phyloP scores from a whole-genome alignment of 2,888 invertebrate genomes.

The Hydrotaea cyrtoneurina region DNA sequence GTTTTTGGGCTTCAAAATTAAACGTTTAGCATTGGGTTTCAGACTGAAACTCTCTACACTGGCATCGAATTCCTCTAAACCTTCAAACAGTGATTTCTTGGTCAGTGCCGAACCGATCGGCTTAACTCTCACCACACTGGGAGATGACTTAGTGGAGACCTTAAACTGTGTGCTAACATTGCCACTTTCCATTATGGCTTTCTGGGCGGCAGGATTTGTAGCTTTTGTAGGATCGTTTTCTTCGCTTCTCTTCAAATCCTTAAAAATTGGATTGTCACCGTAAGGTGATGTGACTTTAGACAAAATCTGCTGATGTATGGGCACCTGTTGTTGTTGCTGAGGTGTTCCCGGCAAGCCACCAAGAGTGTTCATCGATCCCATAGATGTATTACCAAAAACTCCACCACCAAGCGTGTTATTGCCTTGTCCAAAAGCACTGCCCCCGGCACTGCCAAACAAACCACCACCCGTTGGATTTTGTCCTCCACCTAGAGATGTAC shows the following conservation, averaged over 20 bases:
- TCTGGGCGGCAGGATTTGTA: conserved; percentile 87
- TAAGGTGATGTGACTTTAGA: conserved; percentile 91
- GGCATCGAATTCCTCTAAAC: conserved; percentile 90
- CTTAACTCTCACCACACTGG: conserved; percentile 82
- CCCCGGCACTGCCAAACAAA: conserved; percentile 82
- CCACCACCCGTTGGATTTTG: conserved; percentile 69
- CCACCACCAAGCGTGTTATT: conserved; percentile 68
- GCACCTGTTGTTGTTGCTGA: conserved; percentile 78
- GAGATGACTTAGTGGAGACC: conserved; percentile 82
- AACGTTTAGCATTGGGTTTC: conserved; percentile 87
- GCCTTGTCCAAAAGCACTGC: conserved; percentile 73
- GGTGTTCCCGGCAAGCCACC: conserved; percentile 72
- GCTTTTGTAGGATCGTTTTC: conserved; percentile 85
- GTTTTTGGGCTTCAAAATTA: conserved; percentile 85
- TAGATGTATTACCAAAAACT: conserved; percentile 71
- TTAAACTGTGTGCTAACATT: conserved; percentile 81
- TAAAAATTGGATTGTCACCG: conserved; percentile 92
- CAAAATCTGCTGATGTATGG: conserved; percentile 87
- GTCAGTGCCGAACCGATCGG: conserved; percentile 76
- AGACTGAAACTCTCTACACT: conserved; percentile 83
- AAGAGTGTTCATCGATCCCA: conserved; percentile 68
- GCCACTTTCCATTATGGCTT: conserved; percentile 83
- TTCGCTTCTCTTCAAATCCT: conserved; percentile 84
- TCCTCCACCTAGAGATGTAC: conserved; percentile 72
- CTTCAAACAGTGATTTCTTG: conserved; percentile 91